Evolutionary conservation across 2,888 invertebrate species (phyloP), one percentile per base, ranked within the genome.

Genomic region (Xestobium rufovillosum): DNA sequence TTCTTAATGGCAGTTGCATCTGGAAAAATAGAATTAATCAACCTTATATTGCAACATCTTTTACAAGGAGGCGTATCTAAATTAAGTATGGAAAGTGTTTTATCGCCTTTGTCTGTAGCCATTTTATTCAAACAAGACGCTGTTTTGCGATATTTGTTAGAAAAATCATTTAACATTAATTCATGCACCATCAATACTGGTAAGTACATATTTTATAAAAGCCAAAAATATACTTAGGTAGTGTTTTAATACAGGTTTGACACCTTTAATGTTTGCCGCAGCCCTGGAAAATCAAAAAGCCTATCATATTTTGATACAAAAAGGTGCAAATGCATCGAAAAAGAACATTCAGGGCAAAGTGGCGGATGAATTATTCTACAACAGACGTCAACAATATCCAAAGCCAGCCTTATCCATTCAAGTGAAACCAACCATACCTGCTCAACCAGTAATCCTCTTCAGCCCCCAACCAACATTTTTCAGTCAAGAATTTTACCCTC

Each of bases 261-360:
- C 60, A 3, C 60, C 62, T 3, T 36, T 59, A n/a, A 63, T 61
- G 59, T 61, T 60, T 39, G 60, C 61, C 8, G 51, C 53, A 15
- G 55, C 57, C 12, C 48, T 56, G 42, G 50, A 56, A 32, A 53
- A 59, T 42, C 26, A 37, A 4, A 41, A 48, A 14, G 51, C 53
- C 3, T 52, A 51, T 25, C 42, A 44, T 3, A 27, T 51, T 4
- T 45, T 63, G 15, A 30, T 54, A 4, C 17, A 44, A 26, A 48
- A 52, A 14, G 52, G 56, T 17, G 59, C 56, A 1, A 48, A 58
- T 35, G 26, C 39, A 2, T 38, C 41, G 3, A 14, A 38, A 3
- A 53, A 50, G 36, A 60, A 56, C 34, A 44, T 45, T 26, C 36
- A 53, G 26, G 52, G 49, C 9, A 43, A 48, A 26, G 53, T 55